Base-by-base conservation (phyloP, 2,797 vertebrate genomes). In the Brachyalestes nurse region DNA sequence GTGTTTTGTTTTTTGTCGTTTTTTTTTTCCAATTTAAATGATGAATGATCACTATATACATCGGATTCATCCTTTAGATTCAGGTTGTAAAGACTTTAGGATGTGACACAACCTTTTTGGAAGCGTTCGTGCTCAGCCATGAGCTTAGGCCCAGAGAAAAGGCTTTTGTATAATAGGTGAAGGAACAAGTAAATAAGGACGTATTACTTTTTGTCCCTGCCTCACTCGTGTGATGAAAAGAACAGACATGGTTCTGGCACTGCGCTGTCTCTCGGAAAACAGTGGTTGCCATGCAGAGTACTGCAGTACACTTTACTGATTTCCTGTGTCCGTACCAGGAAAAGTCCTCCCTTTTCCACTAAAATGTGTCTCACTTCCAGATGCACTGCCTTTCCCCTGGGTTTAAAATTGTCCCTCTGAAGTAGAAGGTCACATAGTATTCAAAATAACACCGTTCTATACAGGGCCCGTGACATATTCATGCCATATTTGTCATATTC, bases 301-400 rank as follows among this genome's bases (percentile, higher is more conserved):
- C 60, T 60, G 51, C 82, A 61, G 77, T 69, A 17, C 70, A 64
- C 57, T 72, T 28, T 47, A 45, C 62, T 25, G 67, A 80, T 82
- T 83, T 82, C 77, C 81, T 86, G 76, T 72, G 75, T 70, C 47
- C 78, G 55, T 88, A 82, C 73, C 75, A 85, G 75, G 78, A 85
- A 81, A 81, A 84, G 58, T 40, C 60, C 82, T 87, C 80, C 83
- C 77, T 86, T 73, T 86, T 86, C 76, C 83, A 86, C 71, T 51
- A 51, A 62, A 79, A 42, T 55, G 16, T 8, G 74, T 61, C 60
- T 57, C 71, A 80, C 53, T 79, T 84, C 79, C 85, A 86, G 77
- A 85, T 81, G 78, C 76, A 42, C 58, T 42, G 70, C 34, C 51
- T 38, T 83, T 77, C 78, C 69, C 61, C 55, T 42, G 47, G 80